Percentiles rank a stretch among this genome's conserved stretches.
Conservation (phyloP, 1,140 invertebrate species). For the Homarus americanus region DNA sequence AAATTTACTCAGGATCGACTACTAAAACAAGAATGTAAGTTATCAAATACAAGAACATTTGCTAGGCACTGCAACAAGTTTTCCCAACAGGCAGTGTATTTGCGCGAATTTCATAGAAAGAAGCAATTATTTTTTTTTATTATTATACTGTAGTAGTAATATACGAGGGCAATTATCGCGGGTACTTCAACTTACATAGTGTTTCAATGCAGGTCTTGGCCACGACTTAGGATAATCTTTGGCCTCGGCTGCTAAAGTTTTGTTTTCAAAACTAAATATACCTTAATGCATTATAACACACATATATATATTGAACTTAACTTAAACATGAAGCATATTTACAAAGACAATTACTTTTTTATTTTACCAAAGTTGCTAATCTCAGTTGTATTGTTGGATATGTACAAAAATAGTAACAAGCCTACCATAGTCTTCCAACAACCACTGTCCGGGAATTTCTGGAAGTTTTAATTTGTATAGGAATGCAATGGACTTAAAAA, state of each 20-base stretch:
- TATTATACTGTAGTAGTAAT: neutral
- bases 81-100: too few species aligned
- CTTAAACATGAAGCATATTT: neutral
- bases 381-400: neutral
- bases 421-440: too few species aligned
- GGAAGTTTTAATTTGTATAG: too few species aligned
- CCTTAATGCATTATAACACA: neutral
- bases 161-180: neutral
- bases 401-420: neutral
- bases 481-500: too few species aligned
- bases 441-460: too few species aligned
- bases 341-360: too few species aligned
- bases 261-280: neutral
- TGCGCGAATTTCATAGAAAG: too few species aligned
- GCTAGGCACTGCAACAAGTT: too few species aligned
- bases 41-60: too few species aligned
- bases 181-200: neutral
- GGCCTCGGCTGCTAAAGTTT: constrained; percentile 22
- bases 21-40: neutral
- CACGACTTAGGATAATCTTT: constrained; percentile 35
- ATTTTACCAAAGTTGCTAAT: neutral
- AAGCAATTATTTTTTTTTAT: neutral
- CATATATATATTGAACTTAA: neutral
- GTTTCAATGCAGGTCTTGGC: neutral
- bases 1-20: neutral